A percentile compares a stretch with the other conserved stretches of the same genome.
These are phyloP conservation scores for Oryzias sinensis DNA, from an alignment of 2,797 vertebrate species.

Conservation along the genomic window DNA sequence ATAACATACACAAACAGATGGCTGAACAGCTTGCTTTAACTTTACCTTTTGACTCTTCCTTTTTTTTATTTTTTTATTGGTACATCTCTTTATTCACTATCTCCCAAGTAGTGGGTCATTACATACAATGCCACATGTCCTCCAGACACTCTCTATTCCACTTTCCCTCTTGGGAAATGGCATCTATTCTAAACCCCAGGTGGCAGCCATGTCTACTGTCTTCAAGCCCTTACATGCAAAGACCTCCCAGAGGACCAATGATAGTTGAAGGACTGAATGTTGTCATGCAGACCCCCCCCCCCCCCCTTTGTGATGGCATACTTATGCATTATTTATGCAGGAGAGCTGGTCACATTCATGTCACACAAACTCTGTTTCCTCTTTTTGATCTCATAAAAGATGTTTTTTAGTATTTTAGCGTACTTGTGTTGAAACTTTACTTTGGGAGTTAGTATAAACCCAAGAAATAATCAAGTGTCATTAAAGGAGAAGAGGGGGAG, in stretches of 20 bases:
- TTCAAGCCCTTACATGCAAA: constrained; percentile 35
- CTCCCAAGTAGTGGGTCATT: constrained; percentile 31
- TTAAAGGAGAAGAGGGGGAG: constrained; percentile 17
- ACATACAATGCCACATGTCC: constrained; percentile 52
- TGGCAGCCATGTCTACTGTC: constrained; percentile 47
- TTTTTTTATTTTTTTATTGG: constrained; percentile 22
- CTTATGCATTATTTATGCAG: constrained; percentile 67
- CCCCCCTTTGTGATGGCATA: constrained; percentile 43
- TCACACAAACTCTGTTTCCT: constrained; percentile 8
- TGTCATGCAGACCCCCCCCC: constrained; percentile 16
- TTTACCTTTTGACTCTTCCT: constrained; percentile 52
- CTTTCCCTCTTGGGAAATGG: constrained; percentile 16
- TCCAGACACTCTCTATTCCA: constrained; percentile 22
- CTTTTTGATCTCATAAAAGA: constrained; percentile 22
- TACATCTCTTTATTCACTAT: constrained; percentile 37
- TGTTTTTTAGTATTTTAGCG: constrained; percentile 3
- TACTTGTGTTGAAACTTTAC: not conserved
- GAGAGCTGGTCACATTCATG: constrained; percentile 35
- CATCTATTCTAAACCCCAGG: constrained; percentile 51
- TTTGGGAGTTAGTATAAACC: constrained; percentile 10
- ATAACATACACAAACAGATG: constrained; percentile 53
- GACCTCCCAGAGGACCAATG: constrained; percentile 50
- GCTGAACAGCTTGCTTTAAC: constrained; percentile 65
- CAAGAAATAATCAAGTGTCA: constrained; percentile 15
- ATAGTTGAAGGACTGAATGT: constrained; percentile 44